Evolutionary conservation across 2,888 invertebrate genomes (phyloP), one percentile per base, ranked within the genome.

Genomic region (Notodonta ziczac): DNA sequence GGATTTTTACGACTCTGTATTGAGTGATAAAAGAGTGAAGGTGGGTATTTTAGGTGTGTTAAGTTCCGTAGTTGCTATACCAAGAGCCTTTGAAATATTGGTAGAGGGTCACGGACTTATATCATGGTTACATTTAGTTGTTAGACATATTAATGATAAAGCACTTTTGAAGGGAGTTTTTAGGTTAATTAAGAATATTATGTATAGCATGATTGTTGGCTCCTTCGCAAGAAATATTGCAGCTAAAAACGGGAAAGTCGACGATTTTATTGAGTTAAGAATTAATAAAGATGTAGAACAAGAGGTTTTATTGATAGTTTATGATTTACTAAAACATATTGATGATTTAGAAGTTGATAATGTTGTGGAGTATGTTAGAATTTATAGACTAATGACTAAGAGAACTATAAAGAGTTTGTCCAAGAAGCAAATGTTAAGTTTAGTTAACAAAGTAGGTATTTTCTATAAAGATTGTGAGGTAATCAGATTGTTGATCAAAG

Each of bases 41-140:
- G 94, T 96, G 61, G 91, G 95, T 58, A 96, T 97, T 66, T 87
- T 98, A 39, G 94, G 95, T 60, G 94, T 96, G 0, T 74, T 97
- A 1, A 92, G 94, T 67, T 93, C 94, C 3, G 94, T 96, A 54
- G 95, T 95, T 6, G 91, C 94, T 61, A 95, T 97, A 44, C 95
- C 95, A 0, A 94, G 95, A 65, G 95, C 96, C 0, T 94, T 95
- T 14, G 94, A 95, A 68, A 94, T 96, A 58, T 90, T 98, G 71
- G 90, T 96, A 14, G 95, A 95, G 65, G 94, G 95, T 40, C 95
- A 96, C 72, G 96, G 97, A 0, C 84, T 98, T 2, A 77, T 97
- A 40, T 93, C 96, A 0, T 98, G 97, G 97, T 78, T 98, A 3
- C 86, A 91, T 67, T 84, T 78, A 0, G 78, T 84, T 0, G 85